These are phyloP conservation scores for Chitala chitala DNA, from an alignment of 2,113 vertebrate genomes.

Conservation along the genomic window DNA sequence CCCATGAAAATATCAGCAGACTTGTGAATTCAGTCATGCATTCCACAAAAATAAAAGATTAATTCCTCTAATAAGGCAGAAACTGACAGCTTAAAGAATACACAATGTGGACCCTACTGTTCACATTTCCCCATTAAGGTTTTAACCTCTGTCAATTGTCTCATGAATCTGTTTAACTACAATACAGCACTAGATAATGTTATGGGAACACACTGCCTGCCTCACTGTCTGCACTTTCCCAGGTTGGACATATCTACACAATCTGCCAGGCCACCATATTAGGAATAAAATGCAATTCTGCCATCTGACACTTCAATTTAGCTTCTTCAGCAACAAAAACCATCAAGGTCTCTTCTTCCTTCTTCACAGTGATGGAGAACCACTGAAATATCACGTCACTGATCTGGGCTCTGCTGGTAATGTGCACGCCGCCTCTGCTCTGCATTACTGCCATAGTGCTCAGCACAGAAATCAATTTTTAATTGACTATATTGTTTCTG, in stretches of 20 bases:
- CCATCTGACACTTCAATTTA: constrained; percentile 70
- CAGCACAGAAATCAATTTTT: constrained; percentile 60
- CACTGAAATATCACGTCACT: constrained; percentile 67
- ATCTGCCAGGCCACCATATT: constrained; percentile 63
- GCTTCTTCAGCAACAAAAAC: constrained; percentile 59
- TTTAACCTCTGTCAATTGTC: background rate
- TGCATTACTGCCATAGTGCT: constrained; percentile 50
- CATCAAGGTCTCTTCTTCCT: constrained; percentile 60
- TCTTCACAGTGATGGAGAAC: constrained; percentile 62
- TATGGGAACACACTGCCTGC: background rate
- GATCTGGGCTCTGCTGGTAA: constrained; percentile 52
- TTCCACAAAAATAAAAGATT: background rate
- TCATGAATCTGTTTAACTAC: constrained; percentile 8
- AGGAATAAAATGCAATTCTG: constrained; percentile 72
- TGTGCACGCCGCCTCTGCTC: constrained; percentile 42
- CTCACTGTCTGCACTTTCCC: constrained; percentile 50
- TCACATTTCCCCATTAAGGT: background rate
- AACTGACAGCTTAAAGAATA: background rate
- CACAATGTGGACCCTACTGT: background rate
- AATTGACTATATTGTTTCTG: constrained; percentile 68
- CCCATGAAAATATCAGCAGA: too few relatives aligned
- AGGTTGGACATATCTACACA: constrained; percentile 48
- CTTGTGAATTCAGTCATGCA: background rate
- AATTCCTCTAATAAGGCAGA: background rate
- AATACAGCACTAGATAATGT: background rate